Percentiles rank a stretch among this genome's conserved stretches.
phyloP scores from a whole-genome alignment of 2,888 invertebrate genomes.

The Gibbula magus region DNA sequence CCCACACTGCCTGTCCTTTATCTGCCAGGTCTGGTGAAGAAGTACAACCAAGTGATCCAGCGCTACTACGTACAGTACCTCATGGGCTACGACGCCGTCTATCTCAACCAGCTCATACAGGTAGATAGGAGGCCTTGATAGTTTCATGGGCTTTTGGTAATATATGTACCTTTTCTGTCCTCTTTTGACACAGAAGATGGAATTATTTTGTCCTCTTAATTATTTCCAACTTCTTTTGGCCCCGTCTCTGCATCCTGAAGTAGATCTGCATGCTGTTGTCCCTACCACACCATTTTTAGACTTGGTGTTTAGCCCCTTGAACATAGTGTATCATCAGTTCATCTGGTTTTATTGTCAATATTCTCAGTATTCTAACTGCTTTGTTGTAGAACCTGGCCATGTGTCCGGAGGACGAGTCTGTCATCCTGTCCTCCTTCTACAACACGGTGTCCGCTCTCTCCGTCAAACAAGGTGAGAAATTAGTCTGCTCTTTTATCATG shows the following conservation, averaged over 20 bases:
- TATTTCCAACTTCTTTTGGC: no score
- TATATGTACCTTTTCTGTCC: no score
- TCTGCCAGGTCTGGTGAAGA: conserved; percentile 85
- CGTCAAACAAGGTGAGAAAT: conserved; percentile 82
- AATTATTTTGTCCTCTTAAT: no score
- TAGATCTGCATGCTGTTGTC: no score
- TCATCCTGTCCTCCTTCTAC: conserved; percentile 93
- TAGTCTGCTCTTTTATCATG: neutral
- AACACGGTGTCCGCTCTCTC: conserved; percentile 82
- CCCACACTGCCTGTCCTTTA: no score
- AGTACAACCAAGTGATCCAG: conserved; percentile 97
- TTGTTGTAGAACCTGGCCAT: conserved; percentile 69
- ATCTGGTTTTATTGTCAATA: no score
- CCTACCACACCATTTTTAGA: no score
- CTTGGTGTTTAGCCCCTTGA: no score
- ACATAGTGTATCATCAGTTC: no score
- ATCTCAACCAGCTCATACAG: conserved; percentile 81
- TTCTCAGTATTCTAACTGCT: neutral
- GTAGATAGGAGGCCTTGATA: conserved; percentile 45
- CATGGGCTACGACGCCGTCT: conserved; percentile 95
- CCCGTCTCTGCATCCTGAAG: no score
- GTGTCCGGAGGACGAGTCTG: conserved; percentile 92
- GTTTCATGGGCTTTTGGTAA: no score
- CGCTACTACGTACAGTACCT: conserved; percentile 98
- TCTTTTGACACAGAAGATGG: no score